phyloP scores from a whole-genome alignment of 2,888 invertebrate genomes.

The Parnassius glacialis region DNA sequence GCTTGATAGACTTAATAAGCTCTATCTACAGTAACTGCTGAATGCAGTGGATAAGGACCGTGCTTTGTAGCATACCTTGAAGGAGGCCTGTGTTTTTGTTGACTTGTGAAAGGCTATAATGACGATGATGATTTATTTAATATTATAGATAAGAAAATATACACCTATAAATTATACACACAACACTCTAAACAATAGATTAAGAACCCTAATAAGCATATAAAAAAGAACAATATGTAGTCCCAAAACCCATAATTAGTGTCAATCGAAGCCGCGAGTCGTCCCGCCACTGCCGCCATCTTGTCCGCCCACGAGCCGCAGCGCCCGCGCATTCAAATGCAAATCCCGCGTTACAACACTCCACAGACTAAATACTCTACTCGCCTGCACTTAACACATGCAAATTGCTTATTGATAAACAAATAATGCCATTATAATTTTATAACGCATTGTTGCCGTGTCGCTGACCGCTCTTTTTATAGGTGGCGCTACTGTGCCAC shows the following conservation, averaged over 20 bases:
- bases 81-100: too few species aligned
- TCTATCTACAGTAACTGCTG: too few species aligned
- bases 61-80: too few species aligned
- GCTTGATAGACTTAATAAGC: too few species aligned
- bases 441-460: slow-evolving; percentile 66
- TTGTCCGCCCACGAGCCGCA: slow-evolving; percentile 26
- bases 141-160: too few species aligned
- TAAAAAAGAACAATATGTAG: slow-evolving; percentile 25
- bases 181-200: slow-evolving; percentile 17
- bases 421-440: slow-evolving; percentile 74
- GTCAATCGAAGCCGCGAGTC: slow-evolving; percentile 25
- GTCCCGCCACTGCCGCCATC: slow-evolving; percentile 23
- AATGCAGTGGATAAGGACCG: too few species aligned
- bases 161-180: too few species aligned
- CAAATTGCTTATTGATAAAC: slow-evolving; percentile 75
- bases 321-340: slow-evolving; percentile 62
- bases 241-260: slow-evolving; percentile 27
- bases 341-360: slow-evolving; percentile 53
- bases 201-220: slow-evolving; percentile 23
- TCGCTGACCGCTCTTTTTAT: slow-evolving; percentile 56
- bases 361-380: slow-evolving; percentile 45
- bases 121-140: too few species aligned
- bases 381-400: slow-evolving; percentile 68
- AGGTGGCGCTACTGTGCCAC: slow-evolving; percentile 50
- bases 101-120: too few species aligned